Evolutionary conservation across 2,797 vertebrate genomes (phyloP), one percentile per base, ranked within the genome.

Genomic region (Mionectes olivaceus): DNA sequence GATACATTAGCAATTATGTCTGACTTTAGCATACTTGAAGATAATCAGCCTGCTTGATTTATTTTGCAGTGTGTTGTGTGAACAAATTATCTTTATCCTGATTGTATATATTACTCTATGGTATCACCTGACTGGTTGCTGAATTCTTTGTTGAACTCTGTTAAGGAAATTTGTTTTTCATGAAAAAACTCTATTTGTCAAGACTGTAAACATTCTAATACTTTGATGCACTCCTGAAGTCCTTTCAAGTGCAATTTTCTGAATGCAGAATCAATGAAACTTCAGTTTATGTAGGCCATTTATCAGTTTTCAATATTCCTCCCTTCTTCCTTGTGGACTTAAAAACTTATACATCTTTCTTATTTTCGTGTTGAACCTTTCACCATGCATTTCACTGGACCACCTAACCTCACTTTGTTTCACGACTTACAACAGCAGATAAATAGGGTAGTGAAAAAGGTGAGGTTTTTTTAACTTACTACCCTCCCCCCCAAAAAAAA

Each of bases 131-230:
- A 57, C 19, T 49, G 44, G 9, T 16, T 75, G 46, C 63, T 84
- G 23, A 64, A 43, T 89, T 87, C 43, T 55, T 92, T 77, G 87
- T 67, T 91, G 71, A 74, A 57, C 41, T 78, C 35, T 68, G 33
- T 82, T 76, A 79, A 30, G 59, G 64, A 80, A 71, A 74, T 81
- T 93, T 85, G 65, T 69, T 90, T 65, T 74, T 33, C 81, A 46
- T 83, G 19, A 77, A 94, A 41, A 83, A 63, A 74, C 70, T 76
- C 27, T 92, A 9, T 90, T 96, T 94, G 55, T 80, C 49, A 82
- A 37, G 13, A 81, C 61, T 10, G 11, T 63, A 84, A 79, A 30
- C 28, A 52, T 67, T 88, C 5, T 47, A 50, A 90, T 93, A 60
- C 53, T 80, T 87, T 81, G 69, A 5, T 76, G 78, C 43, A 71